These are phyloP conservation scores for Cybosia mesomella DNA, from an alignment of 2,888 invertebrate species.

Conservation along the genomic window DNA sequence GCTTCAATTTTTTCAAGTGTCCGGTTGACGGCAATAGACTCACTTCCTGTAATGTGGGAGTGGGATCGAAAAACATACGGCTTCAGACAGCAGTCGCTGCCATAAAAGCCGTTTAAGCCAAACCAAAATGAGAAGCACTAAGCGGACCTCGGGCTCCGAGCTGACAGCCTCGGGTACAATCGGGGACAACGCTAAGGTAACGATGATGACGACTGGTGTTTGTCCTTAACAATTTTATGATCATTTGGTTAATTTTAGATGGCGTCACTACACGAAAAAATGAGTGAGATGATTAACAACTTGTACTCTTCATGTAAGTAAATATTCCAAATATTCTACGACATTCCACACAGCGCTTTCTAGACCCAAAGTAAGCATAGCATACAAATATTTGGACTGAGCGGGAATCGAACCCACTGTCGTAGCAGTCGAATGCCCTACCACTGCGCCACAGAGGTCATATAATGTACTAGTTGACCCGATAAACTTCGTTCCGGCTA, in stretches of 20 bases:
- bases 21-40: no score
- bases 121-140: not conserved
- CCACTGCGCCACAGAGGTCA: no score
- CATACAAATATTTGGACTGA: no score
- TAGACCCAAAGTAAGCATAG: no score
- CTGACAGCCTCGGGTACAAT: not conserved
- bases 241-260: constrained; percentile 60
- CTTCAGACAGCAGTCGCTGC: not conserved
- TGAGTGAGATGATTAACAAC: constrained; percentile 79
- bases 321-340: not conserved
- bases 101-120: not conserved
- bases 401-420: no score
- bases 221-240: not conserved
- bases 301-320: constrained; percentile 80
- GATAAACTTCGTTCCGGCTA: no score
- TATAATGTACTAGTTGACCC: no score
- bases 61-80: no score
- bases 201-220: not conserved
- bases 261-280: constrained; percentile 74
- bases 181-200: not conserved
- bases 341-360: no score
- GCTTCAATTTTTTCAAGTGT: no score
- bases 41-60: no score
- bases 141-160: not conserved
- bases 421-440: no score